phyloP scores from a whole-genome alignment of 2,888 invertebrate species.

The Drosophila maculinotata region DNA sequence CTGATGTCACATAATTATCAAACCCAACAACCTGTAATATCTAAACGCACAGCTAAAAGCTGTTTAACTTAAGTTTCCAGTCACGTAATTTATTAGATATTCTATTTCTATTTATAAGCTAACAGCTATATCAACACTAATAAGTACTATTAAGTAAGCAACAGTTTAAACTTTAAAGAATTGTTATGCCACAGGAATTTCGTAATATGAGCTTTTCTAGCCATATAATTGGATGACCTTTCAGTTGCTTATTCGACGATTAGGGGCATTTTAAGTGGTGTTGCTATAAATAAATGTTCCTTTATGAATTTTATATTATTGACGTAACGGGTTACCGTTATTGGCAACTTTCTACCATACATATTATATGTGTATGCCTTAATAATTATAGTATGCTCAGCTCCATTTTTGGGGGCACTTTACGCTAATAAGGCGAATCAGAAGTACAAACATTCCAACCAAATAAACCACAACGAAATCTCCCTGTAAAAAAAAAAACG shows the following conservation, averaged over 20 bases:
- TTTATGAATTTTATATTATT: conserved; percentile 20
- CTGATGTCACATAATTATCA: conserved; percentile 31
- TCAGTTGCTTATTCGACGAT: no score
- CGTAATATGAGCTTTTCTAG: conserved; percentile 10
- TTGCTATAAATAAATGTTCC: conserved; percentile 6
- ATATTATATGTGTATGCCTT: conserved; percentile 29
- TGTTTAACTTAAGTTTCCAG: conserved; percentile 20
- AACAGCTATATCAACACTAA: conserved; percentile 1
- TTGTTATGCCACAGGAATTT: conserved; percentile 1
- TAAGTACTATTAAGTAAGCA: background rate
- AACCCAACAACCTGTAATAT: conserved; percentile 4
- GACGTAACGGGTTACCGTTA: conserved; percentile 31
- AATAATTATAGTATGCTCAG: conserved; percentile 34
- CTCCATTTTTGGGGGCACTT: conserved; percentile 27
- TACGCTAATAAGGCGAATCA: conserved; percentile 55
- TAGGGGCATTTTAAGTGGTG: no score
- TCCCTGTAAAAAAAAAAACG: conserved; percentile 18
- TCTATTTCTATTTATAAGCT: conserved; percentile 28
- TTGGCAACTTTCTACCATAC: conserved; percentile 70
- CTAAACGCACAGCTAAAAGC: conserved; percentile 8
- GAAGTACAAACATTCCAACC: conserved; percentile 52
- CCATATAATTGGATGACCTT: conserved; percentile 16
- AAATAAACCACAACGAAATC: conserved; percentile 26
- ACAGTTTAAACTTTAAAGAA: conserved; percentile 1
- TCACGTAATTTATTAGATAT: conserved; percentile 46